A percentile compares a stretch with the other conserved stretches of the same genome.
Evolutionary conservation across 2,113 vertebrate genomes (phyloP).

Genomic region (Ploceus nigricollis): DNA sequence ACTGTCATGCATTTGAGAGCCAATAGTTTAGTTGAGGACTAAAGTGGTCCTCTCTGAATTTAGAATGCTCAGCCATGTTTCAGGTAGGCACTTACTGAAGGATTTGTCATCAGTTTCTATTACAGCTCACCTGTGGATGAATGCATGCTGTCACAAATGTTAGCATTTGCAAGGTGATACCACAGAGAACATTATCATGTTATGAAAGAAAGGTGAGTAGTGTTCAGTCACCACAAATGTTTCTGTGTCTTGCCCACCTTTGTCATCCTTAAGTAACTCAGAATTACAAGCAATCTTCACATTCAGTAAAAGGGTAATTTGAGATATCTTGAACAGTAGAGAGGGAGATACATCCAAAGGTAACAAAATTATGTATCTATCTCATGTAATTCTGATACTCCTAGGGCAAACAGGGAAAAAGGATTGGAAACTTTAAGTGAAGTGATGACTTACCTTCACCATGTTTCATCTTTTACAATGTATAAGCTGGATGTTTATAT

Average conservation of each 20-base stretch:
- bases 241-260: background rate
- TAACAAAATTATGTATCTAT: background rate
- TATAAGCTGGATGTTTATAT: background rate
- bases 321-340: background rate
- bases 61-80: background rate
- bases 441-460: background rate
- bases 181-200: background rate
- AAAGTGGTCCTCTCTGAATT: background rate
- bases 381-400: background rate
- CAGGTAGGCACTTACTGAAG: background rate
- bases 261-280: background rate
- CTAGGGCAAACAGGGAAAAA: background rate
- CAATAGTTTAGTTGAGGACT: background rate
- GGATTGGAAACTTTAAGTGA: background rate
- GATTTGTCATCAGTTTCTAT: constrained; percentile 20
- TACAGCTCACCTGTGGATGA: background rate
- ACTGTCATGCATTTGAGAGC: background rate
- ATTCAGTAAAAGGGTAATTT: background rate
- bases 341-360: background rate
- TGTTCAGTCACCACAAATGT: background rate
- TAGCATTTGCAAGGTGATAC: background rate
- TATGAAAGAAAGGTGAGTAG: background rate
- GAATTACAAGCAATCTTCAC: background rate
- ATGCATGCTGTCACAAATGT: background rate
- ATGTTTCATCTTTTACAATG: background rate